A percentile compares a stretch with the other conserved stretches of the same genome.
Conservation (phyloP, 2,888 invertebrate species). For the Melinopterus prodromus region DNA sequence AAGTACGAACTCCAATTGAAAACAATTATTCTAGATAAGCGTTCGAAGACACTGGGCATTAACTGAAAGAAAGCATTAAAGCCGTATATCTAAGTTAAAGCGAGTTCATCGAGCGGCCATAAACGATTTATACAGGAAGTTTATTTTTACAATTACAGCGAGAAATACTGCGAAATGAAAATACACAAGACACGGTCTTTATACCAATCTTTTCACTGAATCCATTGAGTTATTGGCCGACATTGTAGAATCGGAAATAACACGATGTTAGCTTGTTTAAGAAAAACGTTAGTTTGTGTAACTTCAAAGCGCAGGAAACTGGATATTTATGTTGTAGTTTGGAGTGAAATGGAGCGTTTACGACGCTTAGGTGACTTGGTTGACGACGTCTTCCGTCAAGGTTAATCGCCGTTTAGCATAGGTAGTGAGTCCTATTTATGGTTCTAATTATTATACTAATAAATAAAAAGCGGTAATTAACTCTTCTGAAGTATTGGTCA, state of each 20-base stretch:
- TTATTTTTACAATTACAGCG: not conserved
- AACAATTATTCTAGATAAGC: not conserved
- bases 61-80: conserved; percentile 4
- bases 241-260: not conserved
- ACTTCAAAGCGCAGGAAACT: not conserved
- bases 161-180: not conserved
- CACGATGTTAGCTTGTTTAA: not conserved
- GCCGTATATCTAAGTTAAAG: not conserved
- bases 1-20: conserved; percentile 4
- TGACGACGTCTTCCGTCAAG: too few relatives aligned
- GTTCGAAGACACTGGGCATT: not conserved
- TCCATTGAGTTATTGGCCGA: not conserved
- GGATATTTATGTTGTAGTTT: not conserved
- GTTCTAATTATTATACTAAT: too few relatives aligned
- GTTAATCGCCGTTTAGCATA: too few relatives aligned
- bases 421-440: too few relatives aligned
- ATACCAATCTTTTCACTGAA: not conserved
- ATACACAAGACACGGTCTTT: not conserved
- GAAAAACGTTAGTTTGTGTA: not conserved
- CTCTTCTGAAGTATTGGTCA: too few relatives aligned
- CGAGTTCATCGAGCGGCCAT: not conserved
- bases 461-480: too few relatives aligned
- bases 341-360: not conserved
- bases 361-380: too few relatives aligned
- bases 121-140: conserved; percentile 4